Conservation (phyloP, 1,140 invertebrate genomes). For the Cylas formicarius region DNA sequence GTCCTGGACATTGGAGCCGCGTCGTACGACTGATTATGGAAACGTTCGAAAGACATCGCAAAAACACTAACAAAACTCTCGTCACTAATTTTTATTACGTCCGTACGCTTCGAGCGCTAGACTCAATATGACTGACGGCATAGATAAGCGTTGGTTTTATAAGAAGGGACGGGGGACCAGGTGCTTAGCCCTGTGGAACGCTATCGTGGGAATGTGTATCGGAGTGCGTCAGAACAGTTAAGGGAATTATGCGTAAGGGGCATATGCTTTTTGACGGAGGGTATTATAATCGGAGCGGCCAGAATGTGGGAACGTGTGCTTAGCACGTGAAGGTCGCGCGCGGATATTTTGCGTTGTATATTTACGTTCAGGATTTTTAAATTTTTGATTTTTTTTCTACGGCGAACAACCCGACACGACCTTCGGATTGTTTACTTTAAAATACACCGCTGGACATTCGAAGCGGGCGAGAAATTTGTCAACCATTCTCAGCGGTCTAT, state of each 20-base stretch:
- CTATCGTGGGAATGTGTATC: conserved; percentile 24
- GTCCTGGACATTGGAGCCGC: conserved; percentile 62
- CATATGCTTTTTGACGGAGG: too few relatives aligned
- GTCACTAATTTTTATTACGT: neutral
- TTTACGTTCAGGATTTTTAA: too few relatives aligned
- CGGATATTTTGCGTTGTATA: too few relatives aligned
- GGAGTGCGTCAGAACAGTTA: too few relatives aligned
- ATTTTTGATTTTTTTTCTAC: too few relatives aligned
- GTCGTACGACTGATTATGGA: conserved; percentile 29
- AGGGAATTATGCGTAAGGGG: too few relatives aligned
- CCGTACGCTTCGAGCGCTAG: conserved; percentile 13
- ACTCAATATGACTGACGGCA: conserved; percentile 19
- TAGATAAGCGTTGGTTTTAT: conserved; percentile 17
- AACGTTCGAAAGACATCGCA: conserved; percentile 13
- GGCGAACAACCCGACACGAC: too few relatives aligned
- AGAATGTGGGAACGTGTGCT: conserved; percentile 23
- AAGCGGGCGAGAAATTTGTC: too few relatives aligned
- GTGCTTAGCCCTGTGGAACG: conserved; percentile 18
- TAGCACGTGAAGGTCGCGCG: conserved; percentile 19
- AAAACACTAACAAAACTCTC: conserved; percentile 18
- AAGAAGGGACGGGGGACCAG: conserved; percentile 20
- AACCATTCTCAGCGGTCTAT: too few relatives aligned
- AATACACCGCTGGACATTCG: too few relatives aligned
- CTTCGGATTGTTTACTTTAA: too few relatives aligned
- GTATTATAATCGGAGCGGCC: conserved; percentile 17